phyloP scores from a whole-genome alignment of 2,888 invertebrate species.

The Dione juno region DNA sequence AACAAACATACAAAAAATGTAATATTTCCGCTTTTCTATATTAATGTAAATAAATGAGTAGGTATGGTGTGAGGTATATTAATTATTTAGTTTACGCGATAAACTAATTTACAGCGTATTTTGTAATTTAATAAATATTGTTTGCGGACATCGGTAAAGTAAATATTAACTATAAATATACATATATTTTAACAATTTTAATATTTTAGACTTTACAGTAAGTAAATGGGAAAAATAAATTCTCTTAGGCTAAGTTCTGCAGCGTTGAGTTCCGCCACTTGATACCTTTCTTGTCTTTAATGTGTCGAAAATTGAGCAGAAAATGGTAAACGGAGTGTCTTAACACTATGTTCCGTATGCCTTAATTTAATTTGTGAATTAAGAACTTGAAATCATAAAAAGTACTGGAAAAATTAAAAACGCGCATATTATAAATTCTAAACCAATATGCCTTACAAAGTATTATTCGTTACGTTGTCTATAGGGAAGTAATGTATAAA shows the following conservation, averaged over 20 bases:
- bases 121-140: conserved; percentile 7
- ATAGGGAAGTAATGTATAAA: conserved; percentile 30
- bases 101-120: conserved; percentile 18
- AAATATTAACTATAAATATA: background rate
- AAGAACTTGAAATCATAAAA: too few species aligned
- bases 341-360: too few species aligned
- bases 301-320: too few species aligned
- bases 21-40: background rate
- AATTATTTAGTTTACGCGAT: conserved; percentile 16
- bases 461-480: conserved; percentile 22
- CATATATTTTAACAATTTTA: background rate
- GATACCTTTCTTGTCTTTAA: too few species aligned
- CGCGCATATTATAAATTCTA: background rate
- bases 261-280: too few species aligned
- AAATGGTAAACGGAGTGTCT: too few species aligned
- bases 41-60: background rate
- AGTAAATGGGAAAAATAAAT: too few species aligned
- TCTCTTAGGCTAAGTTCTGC: too few species aligned
- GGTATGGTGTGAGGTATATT: conserved; percentile 5
- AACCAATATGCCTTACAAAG: conserved; percentile 22
- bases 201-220: too few species aligned
- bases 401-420: background rate
- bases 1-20: background rate
- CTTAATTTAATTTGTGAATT: too few species aligned
- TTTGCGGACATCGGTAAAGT: background rate